Percentiles rank a stretch among this genome's conserved stretches.
phyloP scores from a whole-genome alignment of 2,113 vertebrate genomes.

The Osmerus mordax region DNA sequence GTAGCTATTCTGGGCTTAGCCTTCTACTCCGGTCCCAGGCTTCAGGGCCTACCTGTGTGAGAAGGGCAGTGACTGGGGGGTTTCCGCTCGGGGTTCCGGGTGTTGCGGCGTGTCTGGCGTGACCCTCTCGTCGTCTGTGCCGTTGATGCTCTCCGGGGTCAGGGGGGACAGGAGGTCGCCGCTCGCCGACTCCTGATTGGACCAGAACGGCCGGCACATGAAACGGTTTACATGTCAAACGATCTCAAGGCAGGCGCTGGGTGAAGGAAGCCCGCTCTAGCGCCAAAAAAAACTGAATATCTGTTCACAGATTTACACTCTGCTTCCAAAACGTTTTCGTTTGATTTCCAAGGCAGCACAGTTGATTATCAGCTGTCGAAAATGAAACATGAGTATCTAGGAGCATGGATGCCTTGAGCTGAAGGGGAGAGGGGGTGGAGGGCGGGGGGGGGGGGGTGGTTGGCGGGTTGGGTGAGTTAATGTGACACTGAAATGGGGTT shows the following conservation, averaged over 20 bases:
- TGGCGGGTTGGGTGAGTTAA: neutral
- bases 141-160: slow-evolving; percentile 91
- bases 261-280: no score
- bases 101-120: slow-evolving; percentile 79
- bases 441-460: no score
- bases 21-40: neutral
- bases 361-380: no score
- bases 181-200: slow-evolving; percentile 83
- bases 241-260: neutral
- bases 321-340: no score
- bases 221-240: neutral
- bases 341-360: no score
- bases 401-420: no score
- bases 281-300: no score
- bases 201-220: neutral
- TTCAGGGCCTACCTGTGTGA: slow-evolving; percentile 82
- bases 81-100: slow-evolving; percentile 81
- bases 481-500: neutral
- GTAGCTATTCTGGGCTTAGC: neutral
- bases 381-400: no score
- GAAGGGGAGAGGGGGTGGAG: no score
- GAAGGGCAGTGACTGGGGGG: slow-evolving; percentile 85
- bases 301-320: no score
- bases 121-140: slow-evolving; percentile 83
- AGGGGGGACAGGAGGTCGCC: slow-evolving; percentile 89